Evolutionary conservation across 2,113 vertebrate genomes (phyloP).

Genomic region (Dromaius novaehollandiae): DNA sequence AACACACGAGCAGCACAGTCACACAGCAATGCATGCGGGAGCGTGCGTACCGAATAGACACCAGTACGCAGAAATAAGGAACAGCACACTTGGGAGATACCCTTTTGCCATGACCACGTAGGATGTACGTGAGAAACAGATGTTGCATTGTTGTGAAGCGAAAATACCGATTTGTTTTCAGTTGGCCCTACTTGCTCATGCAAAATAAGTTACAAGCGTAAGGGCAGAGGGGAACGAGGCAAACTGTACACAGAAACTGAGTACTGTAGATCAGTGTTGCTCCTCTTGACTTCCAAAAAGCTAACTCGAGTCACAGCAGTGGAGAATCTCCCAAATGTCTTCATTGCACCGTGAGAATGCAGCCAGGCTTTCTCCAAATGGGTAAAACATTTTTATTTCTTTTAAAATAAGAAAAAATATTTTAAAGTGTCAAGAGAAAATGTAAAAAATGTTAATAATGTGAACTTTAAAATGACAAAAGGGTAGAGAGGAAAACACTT

Average conservation of each 20-base stretch:
- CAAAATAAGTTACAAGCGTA: not conserved
- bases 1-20: not conserved
- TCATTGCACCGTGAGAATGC: not conserved
- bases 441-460: accelerated
- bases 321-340: not conserved
- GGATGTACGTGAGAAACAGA: accelerated
- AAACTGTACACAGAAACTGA: not conserved
- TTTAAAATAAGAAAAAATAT: not conserved
- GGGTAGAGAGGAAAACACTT: not conserved
- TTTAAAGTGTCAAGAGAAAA: not conserved
- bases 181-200: not conserved
- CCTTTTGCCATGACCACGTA: not conserved
- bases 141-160: not conserved
- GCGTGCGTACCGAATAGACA: accelerated
- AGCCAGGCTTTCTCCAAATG: not conserved
- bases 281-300: not conserved
- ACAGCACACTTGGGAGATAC: accelerated
- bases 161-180: accelerated
- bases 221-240: accelerated
- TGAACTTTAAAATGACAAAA: not conserved
- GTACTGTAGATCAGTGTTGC: not conserved
- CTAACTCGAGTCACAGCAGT: not conserved
- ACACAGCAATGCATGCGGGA: accelerated
- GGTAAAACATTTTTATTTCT: not conserved
- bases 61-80: not conserved